Conservation (phyloP, 2,113 vertebrate species). For the Smithornis capensis region DNA sequence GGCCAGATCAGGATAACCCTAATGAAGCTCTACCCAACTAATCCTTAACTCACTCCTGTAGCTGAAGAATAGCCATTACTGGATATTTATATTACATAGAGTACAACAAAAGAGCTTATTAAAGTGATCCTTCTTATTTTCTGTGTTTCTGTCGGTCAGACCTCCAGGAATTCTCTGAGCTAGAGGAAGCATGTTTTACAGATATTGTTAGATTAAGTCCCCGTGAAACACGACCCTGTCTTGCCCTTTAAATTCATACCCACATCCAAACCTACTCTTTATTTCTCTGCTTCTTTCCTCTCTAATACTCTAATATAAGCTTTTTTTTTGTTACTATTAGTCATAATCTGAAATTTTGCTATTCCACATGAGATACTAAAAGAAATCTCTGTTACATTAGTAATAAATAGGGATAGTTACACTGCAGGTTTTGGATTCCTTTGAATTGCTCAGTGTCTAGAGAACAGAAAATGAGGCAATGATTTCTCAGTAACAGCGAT, state of each 20-base stretch:
- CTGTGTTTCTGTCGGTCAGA: not conserved
- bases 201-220: not conserved
- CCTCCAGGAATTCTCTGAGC: not conserved
- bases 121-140: not conserved
- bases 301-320: not conserved
- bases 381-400: not conserved
- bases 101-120: not conserved
- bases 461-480: not conserved
- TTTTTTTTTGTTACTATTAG: not conserved
- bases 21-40: not conserved
- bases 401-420: not conserved
- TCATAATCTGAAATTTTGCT: not conserved
- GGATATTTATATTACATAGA: not conserved
- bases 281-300: not conserved
- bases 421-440: not conserved
- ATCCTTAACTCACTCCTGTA: not conserved
- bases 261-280: not conserved
- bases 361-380: not conserved
- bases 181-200: not conserved
- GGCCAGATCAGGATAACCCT: not conserved
- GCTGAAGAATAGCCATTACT: not conserved
- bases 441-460: not conserved
- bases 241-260: not conserved
- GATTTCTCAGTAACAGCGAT: not conserved
- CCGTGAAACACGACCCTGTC: not conserved